These are phyloP conservation scores for Chlorospingus semifuscus DNA, from an alignment of 2,797 vertebrate genomes.

Conservation along the genomic window DNA sequence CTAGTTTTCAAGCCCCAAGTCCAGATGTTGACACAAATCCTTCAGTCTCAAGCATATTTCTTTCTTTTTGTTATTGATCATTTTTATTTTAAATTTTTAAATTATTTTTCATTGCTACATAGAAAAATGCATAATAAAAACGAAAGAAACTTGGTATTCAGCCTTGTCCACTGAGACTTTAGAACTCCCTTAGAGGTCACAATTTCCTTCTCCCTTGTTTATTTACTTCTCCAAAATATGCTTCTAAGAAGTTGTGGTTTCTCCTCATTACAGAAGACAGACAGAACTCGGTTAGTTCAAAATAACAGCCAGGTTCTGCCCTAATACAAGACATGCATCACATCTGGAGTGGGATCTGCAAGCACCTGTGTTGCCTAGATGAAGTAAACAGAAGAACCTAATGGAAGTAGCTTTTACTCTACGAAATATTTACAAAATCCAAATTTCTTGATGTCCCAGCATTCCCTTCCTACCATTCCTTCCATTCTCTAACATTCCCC, in stretches of 20 bases:
- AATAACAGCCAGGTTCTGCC: neutral
- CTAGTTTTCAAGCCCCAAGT: slow-evolving; percentile 9
- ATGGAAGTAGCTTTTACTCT: neutral
- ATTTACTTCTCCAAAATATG: neutral
- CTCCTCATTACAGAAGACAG: neutral
- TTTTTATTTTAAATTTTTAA: neutral
- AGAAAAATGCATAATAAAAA: neutral
- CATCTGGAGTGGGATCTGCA: neutral
- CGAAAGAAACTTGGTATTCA: neutral
- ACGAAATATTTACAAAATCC: neutral
- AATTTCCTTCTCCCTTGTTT: neutral
- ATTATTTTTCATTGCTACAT: neutral
- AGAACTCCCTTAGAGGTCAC: neutral
- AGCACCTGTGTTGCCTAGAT: neutral
- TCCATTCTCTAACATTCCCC: neutral
- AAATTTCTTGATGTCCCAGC: neutral
- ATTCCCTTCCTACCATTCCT: neutral
- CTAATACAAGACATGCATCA: neutral
- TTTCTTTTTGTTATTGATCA: neutral
- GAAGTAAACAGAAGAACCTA: neutral
- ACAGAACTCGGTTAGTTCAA: neutral
- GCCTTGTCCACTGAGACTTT: neutral
- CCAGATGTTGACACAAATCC: slow-evolving; percentile 41
- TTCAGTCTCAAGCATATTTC: neutral
- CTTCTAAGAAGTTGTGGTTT: neutral